Base-by-base conservation (phyloP, 1,140 invertebrate genomes). In the Drosophila ananassae region DNA sequence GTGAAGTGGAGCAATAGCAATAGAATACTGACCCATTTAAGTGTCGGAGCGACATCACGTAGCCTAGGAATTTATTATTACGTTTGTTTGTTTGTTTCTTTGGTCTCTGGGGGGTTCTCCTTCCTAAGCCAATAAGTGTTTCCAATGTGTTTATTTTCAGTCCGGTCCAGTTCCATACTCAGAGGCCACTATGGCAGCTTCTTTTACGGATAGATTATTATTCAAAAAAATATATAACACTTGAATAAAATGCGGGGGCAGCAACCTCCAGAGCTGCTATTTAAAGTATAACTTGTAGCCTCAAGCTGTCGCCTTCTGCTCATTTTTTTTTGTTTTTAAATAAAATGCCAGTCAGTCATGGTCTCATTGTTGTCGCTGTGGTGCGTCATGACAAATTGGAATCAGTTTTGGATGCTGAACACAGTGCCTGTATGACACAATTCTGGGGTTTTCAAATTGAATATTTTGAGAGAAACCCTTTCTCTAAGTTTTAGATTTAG, bases 181-280 rank as follows among this genome's bases (percentile, higher is more conserved):
- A 17, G 17, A 17, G 17, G 17, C 17, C 0, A 17, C 17, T 24
- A 1, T n/a, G 34, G 22, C 3, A n/a, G 5, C 10, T 25, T 13
- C 3, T 9, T 34, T 25, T 12, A 17, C 1, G 7, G 51, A n/a
- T 2, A 73, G 67, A 24, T 50, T 61, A 62, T 72, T 37, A 37
- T 46, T 46, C 57, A 30, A 17, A 39, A 24, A 61, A 44, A 17
- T 17, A 17, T 17, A 17, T 17, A 17, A 46, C 41, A 68, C 63
- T 55, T 34, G 39, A 25, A 7, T 48, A 53, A 71, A 69, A 68
- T 80, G 80, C 73, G 80, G 80, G 81, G 82, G 80, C 77, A 73
- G 82, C 81, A 77, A 77, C 80, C 80, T 84, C 77, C 77, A 80
- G 85, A 84, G 32, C 37, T 73, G 62, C 44, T 77, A 59, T 52